These are phyloP conservation scores for Oryzias javanicus DNA, from an alignment of 2,113 vertebrate genomes.

Conservation along the genomic window DNA sequence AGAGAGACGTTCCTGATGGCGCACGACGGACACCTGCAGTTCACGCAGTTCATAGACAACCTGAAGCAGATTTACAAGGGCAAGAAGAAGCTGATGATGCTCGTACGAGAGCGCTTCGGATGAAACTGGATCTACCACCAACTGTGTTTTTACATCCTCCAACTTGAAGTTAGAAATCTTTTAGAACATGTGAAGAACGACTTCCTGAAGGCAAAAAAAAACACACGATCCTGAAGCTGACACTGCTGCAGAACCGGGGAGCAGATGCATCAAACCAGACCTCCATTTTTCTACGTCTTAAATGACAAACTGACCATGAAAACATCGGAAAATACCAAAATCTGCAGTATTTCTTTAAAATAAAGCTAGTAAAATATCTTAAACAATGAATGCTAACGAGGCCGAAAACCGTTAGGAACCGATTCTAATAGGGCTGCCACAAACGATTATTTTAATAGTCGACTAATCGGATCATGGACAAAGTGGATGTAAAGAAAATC, in stretches of 20 bases:
- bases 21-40: constrained; percentile 63
- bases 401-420: too few species aligned
- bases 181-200: constrained; percentile 18
- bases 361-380: too few species aligned
- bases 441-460: too few species aligned
- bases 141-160: constrained; percentile 40
- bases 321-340: too few species aligned
- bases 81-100: constrained; percentile 73
- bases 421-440: too few species aligned
- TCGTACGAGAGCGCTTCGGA: constrained; percentile 64
- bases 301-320: too few species aligned
- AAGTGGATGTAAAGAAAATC: too few species aligned
- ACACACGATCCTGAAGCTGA: neutral
- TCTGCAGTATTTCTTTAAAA: too few species aligned
- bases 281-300: too few species aligned
- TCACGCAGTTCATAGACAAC: constrained; percentile 72
- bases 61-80: constrained; percentile 72
- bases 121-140: constrained; percentile 30
- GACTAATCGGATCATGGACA: too few species aligned
- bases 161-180: constrained; percentile 86
- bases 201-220: constrained; percentile 15
- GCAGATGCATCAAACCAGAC: too few species aligned
- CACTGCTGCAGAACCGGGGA: neutral
- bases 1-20: constrained; percentile 68
- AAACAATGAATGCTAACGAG: too few species aligned